Evolutionary conservation across 2,888 invertebrate species (phyloP).

Genomic region (Saturnia pavonia): DNA sequence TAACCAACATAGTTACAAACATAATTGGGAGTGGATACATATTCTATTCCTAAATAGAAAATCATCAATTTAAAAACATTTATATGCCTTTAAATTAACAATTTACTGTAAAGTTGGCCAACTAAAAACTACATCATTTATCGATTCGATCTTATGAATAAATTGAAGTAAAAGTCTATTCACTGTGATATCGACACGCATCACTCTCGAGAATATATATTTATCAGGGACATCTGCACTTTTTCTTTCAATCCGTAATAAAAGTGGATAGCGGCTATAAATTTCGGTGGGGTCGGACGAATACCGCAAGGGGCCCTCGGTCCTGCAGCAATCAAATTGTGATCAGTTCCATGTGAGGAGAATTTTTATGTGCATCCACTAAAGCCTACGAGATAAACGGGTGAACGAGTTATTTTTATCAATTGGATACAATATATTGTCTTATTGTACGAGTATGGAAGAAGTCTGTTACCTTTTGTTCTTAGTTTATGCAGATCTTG

Average conservation of each 20-base stretch:
- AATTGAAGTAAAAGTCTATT: conserved; percentile 19
- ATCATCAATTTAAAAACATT: neutral
- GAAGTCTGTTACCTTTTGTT: neutral
- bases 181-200: conserved; percentile 3
- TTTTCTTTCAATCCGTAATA: conserved; percentile 72
- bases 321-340: conserved; percentile 70
- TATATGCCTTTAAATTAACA: neutral
- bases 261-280: conserved; percentile 69
- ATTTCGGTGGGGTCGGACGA: conserved; percentile 56
- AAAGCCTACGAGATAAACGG: conserved; percentile 60
- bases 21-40: too few relatives aligned
- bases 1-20: too few relatives aligned
- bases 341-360: conserved; percentile 67
- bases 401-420: conserved; percentile 52
- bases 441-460: neutral
- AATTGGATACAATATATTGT: conserved; percentile 39
- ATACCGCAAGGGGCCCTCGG: conserved; percentile 47
- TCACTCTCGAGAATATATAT: conserved; percentile 17
- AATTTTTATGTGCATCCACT: conserved; percentile 68
- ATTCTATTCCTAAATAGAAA: too few relatives aligned
- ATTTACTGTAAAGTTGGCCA: conserved; percentile 14
- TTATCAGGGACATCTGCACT: conserved; percentile 62
- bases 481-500: neutral
- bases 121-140: conserved; percentile 22
- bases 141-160: conserved; percentile 23